Conservation (phyloP, 1,140 invertebrate genomes). For the Atopsyche davidsoni region DNA sequence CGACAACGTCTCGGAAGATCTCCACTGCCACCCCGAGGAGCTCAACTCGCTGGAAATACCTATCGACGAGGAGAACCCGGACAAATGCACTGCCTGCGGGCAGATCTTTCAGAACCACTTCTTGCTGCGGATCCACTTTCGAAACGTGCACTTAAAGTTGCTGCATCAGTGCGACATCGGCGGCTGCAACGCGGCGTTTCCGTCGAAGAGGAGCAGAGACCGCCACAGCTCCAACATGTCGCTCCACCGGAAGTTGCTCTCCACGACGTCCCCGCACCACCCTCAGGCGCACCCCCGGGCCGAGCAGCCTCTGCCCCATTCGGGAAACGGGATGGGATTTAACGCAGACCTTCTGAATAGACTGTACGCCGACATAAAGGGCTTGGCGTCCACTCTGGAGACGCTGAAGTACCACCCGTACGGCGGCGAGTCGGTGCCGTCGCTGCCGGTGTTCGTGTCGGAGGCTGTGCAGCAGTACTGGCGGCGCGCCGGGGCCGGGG, state of each 20-base stretch:
- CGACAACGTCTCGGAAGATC: constrained; percentile 49
- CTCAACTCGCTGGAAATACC: constrained; percentile 72
- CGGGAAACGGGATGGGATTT: constrained; percentile 59
- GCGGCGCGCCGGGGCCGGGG: constrained; percentile 37
- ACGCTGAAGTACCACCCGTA: constrained; percentile 42
- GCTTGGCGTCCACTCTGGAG: constrained; percentile 45
- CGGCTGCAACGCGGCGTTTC: constrained; percentile 88
- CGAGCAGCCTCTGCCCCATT: constrained; percentile 34
- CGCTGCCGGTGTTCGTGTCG: constrained; percentile 41
- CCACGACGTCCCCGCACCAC: constrained; percentile 58
- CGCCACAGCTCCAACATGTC: constrained; percentile 88
- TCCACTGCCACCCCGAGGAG: constrained; percentile 57
- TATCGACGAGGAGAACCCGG: constrained; percentile 70
- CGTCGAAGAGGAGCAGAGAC: constrained; percentile 84
- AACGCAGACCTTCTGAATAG: constrained; percentile 75
- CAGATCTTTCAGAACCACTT: constrained; percentile 92
- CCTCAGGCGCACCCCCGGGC: constrained; percentile 35
- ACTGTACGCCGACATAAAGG: constrained; percentile 67
- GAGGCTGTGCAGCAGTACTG: constrained; percentile 49
- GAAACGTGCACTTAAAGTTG: constrained; percentile 86
- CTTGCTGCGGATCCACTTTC: constrained; percentile 85
- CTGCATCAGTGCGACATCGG: constrained; percentile 89
- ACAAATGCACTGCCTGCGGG: constrained; percentile 81
- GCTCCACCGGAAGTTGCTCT: constrained; percentile 76
- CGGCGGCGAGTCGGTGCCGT: constrained; percentile 38